A percentile compares a stretch with the other conserved stretches of the same genome.
These are phyloP conservation scores for Microctonus brassicae DNA, from an alignment of 2,888 invertebrate species.

Conservation along the genomic window DNA sequence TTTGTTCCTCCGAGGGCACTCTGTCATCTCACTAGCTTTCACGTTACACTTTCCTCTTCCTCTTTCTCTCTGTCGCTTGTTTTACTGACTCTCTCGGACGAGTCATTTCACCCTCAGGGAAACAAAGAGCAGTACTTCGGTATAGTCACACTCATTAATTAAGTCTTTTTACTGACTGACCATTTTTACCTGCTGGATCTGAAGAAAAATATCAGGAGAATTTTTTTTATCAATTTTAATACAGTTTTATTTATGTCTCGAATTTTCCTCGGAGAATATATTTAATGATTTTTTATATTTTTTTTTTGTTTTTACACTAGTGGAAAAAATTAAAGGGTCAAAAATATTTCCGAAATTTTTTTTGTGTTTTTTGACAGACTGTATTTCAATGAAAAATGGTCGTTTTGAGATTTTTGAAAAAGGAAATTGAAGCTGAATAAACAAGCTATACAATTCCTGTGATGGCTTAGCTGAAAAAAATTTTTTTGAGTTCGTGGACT, in stretches of 20 bases:
- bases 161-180: constrained; percentile 69
- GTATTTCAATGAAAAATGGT: too few relatives aligned
- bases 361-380: too few relatives aligned
- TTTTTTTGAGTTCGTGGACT: too few relatives aligned
- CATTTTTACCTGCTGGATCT: constrained; percentile 49
- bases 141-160: constrained; percentile 65
- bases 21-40: constrained; percentile 68
- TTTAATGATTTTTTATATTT: too few relatives aligned
- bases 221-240: not conserved
- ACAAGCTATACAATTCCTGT: too few relatives aligned
- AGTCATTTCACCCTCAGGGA: constrained; percentile 21
- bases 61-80: not conserved
- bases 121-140: constrained; percentile 31
- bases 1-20: constrained; percentile 69
- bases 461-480: too few relatives aligned
- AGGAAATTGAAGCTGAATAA: too few relatives aligned
- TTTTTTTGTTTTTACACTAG: too few relatives aligned
- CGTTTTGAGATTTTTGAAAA: too few relatives aligned
- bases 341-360: too few relatives aligned
- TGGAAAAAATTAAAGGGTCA: too few relatives aligned
- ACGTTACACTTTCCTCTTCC: constrained; percentile 43
- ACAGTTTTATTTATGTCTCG: not conserved
- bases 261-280: not conserved
- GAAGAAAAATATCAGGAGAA: not conserved
- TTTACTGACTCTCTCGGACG: not conserved